Conservation (phyloP, 2,888 invertebrate species). For the Hedychridium roseum region DNA sequence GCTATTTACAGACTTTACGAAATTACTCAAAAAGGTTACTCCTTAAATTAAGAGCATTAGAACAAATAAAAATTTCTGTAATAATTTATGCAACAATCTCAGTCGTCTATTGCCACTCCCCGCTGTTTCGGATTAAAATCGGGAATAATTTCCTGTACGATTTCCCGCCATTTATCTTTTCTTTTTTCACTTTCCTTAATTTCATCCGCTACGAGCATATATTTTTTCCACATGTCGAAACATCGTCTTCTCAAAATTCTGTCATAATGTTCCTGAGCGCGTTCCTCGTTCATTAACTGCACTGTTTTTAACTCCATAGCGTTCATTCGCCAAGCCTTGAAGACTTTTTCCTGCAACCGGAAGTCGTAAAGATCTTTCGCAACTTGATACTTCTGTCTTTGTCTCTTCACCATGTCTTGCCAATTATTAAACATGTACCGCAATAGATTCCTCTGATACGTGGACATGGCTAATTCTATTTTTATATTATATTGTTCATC, state of each 20-base stretch:
- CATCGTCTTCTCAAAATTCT: conserved; percentile 37
- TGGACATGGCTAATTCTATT: conserved; percentile 31
- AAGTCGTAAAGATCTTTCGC: conserved; percentile 78
- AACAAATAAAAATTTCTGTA: conserved; percentile 6
- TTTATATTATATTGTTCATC: conserved; percentile 31
- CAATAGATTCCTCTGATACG: conserved; percentile 45
- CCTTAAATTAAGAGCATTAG: too few relatives aligned
- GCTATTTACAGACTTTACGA: too few relatives aligned
- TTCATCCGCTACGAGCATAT: conserved; percentile 42
- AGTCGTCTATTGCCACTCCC: conserved; percentile 45
- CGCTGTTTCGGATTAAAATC: conserved; percentile 51
- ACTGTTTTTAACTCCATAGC: conserved; percentile 61
- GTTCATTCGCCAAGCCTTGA: conserved; percentile 66
- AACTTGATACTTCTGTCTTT: conserved; percentile 70
- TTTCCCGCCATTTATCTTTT: conserved; percentile 49
- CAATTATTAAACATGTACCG: conserved; percentile 40
- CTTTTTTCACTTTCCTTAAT: conserved; percentile 51
- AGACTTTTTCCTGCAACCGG: conserved; percentile 67
- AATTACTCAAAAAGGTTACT: too few relatives aligned
- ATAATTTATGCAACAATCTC: conserved; percentile 9
- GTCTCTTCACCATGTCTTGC: conserved; percentile 31
- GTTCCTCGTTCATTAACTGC: conserved; percentile 31
- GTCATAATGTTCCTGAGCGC: conserved; percentile 36
- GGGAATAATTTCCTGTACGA: conserved; percentile 54
- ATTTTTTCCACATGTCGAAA: conserved; percentile 49